A percentile compares a stretch with the other conserved stretches of the same genome.
Evolutionary conservation across 2,888 invertebrate species (phyloP).

Genomic region (Argyra leucocephala): DNA sequence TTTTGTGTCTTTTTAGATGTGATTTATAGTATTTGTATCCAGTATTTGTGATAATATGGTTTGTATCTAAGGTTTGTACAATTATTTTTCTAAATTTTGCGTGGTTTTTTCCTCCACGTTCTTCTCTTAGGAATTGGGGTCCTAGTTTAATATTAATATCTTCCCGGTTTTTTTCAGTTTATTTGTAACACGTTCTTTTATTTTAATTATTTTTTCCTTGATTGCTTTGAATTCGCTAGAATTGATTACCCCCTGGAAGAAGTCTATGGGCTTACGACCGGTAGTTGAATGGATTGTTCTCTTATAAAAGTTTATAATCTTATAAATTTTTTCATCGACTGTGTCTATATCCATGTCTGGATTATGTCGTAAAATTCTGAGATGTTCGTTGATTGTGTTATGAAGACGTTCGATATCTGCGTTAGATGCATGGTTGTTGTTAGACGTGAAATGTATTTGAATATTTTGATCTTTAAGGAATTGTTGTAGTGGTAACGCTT

Average conservation of each 20-base stretch:
- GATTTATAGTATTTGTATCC: constrained; percentile 23
- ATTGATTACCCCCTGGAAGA: constrained; percentile 21
- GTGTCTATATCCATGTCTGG: no score
- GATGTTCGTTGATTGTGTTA: constrained; percentile 25
- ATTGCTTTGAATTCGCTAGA: constrained; percentile 20
- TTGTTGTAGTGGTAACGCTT: constrained; percentile 22
- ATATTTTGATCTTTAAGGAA: constrained; percentile 20
- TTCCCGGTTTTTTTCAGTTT: constrained; percentile 18
- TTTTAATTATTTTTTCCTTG: constrained; percentile 17
- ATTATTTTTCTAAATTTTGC: constrained; percentile 22
- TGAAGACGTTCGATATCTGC: constrained; percentile 23
- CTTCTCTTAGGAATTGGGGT: constrained; percentile 13
- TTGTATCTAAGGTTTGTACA: constrained; percentile 18
- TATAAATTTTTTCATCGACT: constrained; percentile 23
- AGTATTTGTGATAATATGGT: constrained; percentile 19
- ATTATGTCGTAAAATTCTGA: constrained; percentile 23
- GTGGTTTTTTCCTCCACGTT: constrained; percentile 22
- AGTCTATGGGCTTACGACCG: constrained; percentile 23
- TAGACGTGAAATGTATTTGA: constrained; percentile 22
- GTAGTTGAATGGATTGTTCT: constrained; percentile 20
- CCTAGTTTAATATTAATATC: constrained; percentile 2
- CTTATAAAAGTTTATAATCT: constrained; percentile 24
- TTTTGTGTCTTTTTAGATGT: constrained; percentile 21
- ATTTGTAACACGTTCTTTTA: constrained; percentile 18
- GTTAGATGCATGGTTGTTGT: constrained; percentile 23